These are phyloP conservation scores for Colius striatus DNA, from an alignment of 2,113 vertebrate genomes.

Conservation along the genomic window DNA sequence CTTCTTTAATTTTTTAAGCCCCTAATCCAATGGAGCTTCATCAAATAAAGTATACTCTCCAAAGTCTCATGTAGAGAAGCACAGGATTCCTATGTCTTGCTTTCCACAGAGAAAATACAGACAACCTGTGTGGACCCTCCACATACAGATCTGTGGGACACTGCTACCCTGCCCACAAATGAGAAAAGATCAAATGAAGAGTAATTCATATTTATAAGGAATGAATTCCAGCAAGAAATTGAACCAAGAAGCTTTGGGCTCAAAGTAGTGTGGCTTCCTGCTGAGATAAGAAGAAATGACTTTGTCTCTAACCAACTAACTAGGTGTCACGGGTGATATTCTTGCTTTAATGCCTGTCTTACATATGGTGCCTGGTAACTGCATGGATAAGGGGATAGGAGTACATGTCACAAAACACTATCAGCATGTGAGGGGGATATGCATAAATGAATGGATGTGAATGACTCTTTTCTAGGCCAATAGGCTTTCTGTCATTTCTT, in stretches of 20 bases:
- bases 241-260: slow-evolving; percentile 65
- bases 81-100: not conserved
- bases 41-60: not conserved
- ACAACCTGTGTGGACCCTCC: slow-evolving; percentile 28
- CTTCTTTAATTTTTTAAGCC: not conserved
- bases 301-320: slow-evolving; percentile 65
- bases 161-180: slow-evolving; percentile 40
- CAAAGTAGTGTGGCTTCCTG: slow-evolving; percentile 50
- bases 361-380: slow-evolving; percentile 34
- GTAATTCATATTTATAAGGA: slow-evolving; percentile 68
- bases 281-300: slow-evolving; percentile 55
- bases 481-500: slow-evolving; percentile 19
- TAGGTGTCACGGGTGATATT: slow-evolving; percentile 51
- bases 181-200: slow-evolving; percentile 53
- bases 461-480: slow-evolving; percentile 49
- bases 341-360: slow-evolving; percentile 56
- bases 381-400: slow-evolving; percentile 38
- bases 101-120: not conserved
- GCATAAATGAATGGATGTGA: slow-evolving; percentile 56
- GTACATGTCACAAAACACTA: slow-evolving; percentile 48
- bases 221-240: slow-evolving; percentile 55
- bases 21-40: not conserved
- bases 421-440: slow-evolving; percentile 41
- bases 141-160: slow-evolving; percentile 22
- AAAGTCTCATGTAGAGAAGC: not conserved